Percentiles rank a stretch among this genome's conserved stretches.
Evolutionary conservation across 1,140 invertebrate species (phyloP).

Genomic region (Luehdorfia chinensis): DNA sequence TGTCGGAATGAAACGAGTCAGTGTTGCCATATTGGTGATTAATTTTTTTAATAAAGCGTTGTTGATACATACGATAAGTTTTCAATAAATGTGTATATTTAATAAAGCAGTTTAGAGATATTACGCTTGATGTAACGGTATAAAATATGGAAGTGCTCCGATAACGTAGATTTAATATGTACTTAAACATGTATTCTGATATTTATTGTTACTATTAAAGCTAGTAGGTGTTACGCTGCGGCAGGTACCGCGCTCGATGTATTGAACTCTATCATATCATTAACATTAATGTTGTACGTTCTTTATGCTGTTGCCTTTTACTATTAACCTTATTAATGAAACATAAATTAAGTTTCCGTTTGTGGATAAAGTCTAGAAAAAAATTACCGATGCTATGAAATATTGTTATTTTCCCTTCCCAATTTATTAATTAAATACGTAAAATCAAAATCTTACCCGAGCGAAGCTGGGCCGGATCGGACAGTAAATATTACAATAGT

Average conservation of each 20-base stretch:
- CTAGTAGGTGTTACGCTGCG: neutral
- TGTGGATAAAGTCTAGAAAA: too few relatives aligned
- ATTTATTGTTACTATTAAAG: slow-evolving; percentile 28
- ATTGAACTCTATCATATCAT: neutral
- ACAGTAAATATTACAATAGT: too few relatives aligned
- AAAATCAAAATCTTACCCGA: too few relatives aligned
- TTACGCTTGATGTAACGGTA: slow-evolving; percentile 47
- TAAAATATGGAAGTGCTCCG: slow-evolving; percentile 52
- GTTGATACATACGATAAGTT: slow-evolving; percentile 41
- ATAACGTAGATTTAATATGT: slow-evolving; percentile 30
- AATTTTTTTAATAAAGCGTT: slow-evolving; percentile 24
- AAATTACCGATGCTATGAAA: too few relatives aligned
- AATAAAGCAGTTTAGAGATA: slow-evolving; percentile 38
- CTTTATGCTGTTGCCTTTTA: too few relatives aligned
- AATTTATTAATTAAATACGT: too few relatives aligned
- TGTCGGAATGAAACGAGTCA: too few relatives aligned
- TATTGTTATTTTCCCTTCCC: too few relatives aligned
- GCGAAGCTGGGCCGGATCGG: too few relatives aligned
- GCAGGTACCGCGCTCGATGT: neutral
- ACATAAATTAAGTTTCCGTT: too few relatives aligned
- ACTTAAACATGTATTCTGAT: slow-evolving; percentile 60
- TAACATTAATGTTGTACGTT: too few relatives aligned
- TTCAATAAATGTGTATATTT: slow-evolving; percentile 33
- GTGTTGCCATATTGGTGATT: slow-evolving; percentile 27
- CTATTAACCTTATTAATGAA: too few relatives aligned